Base-by-base conservation (phyloP, 2,113 vertebrate species). In the Sphaerodactylus townsendi region DNA sequence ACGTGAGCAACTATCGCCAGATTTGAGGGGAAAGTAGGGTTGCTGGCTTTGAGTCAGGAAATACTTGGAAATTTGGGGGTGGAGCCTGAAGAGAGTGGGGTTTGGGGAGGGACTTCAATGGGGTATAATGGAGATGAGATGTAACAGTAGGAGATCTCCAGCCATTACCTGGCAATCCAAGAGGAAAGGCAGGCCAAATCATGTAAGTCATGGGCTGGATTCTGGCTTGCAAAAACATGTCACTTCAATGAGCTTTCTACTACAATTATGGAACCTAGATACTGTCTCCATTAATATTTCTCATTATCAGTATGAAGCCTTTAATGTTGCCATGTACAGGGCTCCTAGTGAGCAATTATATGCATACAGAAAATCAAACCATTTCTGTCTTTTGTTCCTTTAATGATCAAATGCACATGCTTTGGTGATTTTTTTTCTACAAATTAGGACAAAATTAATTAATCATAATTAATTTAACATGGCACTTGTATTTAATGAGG, bases 391-490 rank as follows among this genome's bases (percentile, higher is more conserved):
- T 59, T 78, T 64, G 39, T 78, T 14, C 25, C 23, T 37, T 64
- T 64, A 46, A 79, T 71, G 35, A 84, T 71, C 13, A 28, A 39
- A 68, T 5, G 5, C 15, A 44, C 30, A 50, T 33, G 8, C 37
- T 71, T 25, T 53, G 15, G 37, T 71, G 2, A 4, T 28, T 44
- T 56, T 44, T 4, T 77, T 68, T 37, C 19, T 44, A 39, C 21
- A 35, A 46, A 37, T 13, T 5, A 30, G 53, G 37, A 84, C 70
- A 84, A 33, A 71, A 37, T 62, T 79, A 79, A 85, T 85, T 69
- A 56, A 75, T 8, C n/a, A 10, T 71, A 41, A 81, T 85, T 85
- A 73, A 85, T 81, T 56, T 76, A 81, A 50, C 23, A 50, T 39
- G 35, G 48, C 25, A 50, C 23, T 76, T 30, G 28, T 46, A 68